Percentiles rank a stretch among this genome's conserved stretches.
Conservation (phyloP, 1,140 invertebrate species). For the Tetragnatha versicolor region DNA sequence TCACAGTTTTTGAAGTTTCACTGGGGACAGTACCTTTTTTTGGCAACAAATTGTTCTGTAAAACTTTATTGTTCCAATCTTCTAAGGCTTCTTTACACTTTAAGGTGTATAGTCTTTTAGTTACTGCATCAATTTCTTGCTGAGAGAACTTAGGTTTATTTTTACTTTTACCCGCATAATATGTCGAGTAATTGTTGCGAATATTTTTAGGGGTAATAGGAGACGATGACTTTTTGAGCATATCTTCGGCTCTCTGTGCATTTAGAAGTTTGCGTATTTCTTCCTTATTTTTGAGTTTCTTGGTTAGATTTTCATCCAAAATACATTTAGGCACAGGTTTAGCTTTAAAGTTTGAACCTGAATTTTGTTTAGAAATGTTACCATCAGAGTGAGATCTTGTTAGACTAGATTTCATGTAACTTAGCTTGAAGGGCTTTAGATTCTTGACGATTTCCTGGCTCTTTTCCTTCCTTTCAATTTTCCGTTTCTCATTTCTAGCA, state of each 20-base stretch:
- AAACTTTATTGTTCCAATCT: conserved; percentile 32
- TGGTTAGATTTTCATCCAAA: background rate
- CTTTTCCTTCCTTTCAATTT: conserved; percentile 32
- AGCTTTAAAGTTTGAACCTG: conserved; percentile 21
- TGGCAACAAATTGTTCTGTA: background rate
- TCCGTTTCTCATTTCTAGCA: background rate
- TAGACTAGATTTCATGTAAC: background rate
- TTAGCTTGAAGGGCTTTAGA: conserved; percentile 28
- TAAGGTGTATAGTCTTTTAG: conserved; percentile 21
- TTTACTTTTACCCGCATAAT: background rate
- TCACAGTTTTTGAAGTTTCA: background rate
- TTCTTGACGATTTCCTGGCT: background rate
- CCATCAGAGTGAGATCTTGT: background rate
- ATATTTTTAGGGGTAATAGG: conserved; percentile 33
- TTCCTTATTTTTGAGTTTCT: conserved; percentile 39
- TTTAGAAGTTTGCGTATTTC: conserved; percentile 29
- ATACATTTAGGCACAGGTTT: conserved; percentile 40
- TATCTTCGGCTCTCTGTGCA: conserved; percentile 28
- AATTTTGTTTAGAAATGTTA: background rate
- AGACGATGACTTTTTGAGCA: background rate
- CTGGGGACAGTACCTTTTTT: background rate
- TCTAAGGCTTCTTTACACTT: conserved; percentile 25
- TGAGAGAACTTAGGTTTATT: background rate
- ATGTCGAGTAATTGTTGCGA: no score
- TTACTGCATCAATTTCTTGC: conserved; percentile 14